These are phyloP conservation scores for Porites lobata DNA, from an alignment of 92 coral and sea anemone genomes.

Conservation along the genomic window DNA sequence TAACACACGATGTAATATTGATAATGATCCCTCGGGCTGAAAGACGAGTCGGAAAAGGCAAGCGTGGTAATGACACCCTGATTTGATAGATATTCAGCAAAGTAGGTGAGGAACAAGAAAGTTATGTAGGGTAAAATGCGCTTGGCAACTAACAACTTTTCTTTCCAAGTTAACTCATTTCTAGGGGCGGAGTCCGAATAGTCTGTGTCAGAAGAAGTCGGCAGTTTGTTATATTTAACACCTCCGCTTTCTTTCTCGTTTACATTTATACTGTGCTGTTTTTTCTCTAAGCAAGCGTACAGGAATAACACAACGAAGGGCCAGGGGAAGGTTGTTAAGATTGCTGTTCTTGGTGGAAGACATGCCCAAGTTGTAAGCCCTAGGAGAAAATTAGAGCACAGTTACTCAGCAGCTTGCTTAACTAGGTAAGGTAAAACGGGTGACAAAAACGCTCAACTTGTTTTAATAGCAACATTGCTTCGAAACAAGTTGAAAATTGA, in stretches of 20 bases:
- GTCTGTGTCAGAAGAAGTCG: not conserved
- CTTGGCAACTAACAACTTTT: slow-evolving; percentile 64
- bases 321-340: slow-evolving; percentile 62
- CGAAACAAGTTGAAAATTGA: no score
- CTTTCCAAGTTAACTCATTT: slow-evolving; percentile 25
- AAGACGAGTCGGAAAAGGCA: slow-evolving; percentile 74
- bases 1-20: slow-evolving; percentile 83
- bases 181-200: not conserved
- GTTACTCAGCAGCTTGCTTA: no score
- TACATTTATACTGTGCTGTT: slow-evolving; percentile 3
- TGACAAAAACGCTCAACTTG: no score
- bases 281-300: slow-evolving; percentile 55
- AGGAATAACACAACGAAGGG: slow-evolving; percentile 49
- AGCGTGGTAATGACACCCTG: slow-evolving; percentile 86
- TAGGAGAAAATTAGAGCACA: not conserved
- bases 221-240: slow-evolving; percentile 8
- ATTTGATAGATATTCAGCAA: slow-evolving; percentile 87
- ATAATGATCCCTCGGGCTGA: slow-evolving; percentile 88
- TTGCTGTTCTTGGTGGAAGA: slow-evolving; percentile 50
- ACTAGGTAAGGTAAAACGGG: no score
- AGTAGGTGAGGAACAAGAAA: slow-evolving; percentile 79
- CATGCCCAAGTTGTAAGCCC: slow-evolving; percentile 69
- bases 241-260: not conserved
- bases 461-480: no score
- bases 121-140: slow-evolving; percentile 71